Percentiles rank a stretch among this genome's conserved stretches.
Evolutionary conservation across 2,888 invertebrate species (phyloP).

Genomic region (Cheilosia scutellata): DNA sequence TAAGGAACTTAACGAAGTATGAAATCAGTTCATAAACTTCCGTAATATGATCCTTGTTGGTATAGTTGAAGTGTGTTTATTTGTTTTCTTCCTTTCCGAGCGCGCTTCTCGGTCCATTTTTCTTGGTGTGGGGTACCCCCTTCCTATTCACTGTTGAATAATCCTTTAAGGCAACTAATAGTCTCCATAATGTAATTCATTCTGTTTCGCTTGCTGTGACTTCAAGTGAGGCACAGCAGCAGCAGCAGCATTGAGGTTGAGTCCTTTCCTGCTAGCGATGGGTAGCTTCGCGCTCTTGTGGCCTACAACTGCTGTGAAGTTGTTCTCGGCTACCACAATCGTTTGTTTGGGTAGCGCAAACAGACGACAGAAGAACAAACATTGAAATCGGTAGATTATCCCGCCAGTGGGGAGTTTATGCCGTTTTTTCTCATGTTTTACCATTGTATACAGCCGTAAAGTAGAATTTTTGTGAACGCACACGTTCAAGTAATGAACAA

Average conservation of each 20-base stretch:
- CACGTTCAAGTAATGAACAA: slow-evolving; percentile 25
- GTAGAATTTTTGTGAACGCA: slow-evolving; percentile 16
- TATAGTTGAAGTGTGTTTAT: slow-evolving; percentile 56
- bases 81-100: slow-evolving; percentile 40
- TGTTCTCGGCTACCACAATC: slow-evolving; percentile 35
- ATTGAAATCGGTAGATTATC: slow-evolving; percentile 63
- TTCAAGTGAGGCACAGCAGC: slow-evolving; percentile 36
- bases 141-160: slow-evolving; percentile 47
- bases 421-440: slow-evolving; percentile 28
- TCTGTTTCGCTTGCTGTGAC: slow-evolving; percentile 51
- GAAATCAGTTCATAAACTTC: slow-evolving; percentile 75
- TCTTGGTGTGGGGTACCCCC: slow-evolving; percentile 1
- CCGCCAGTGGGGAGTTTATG: slow-evolving; percentile 33
- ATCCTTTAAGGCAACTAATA: slow-evolving; percentile 74
- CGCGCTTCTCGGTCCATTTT: slow-evolving; percentile 25
- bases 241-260: slow-evolving; percentile 4
- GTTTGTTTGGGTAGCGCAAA: slow-evolving; percentile 40
- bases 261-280: slow-evolving; percentile 32
- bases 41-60: slow-evolving; percentile 67
- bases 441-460: slow-evolving; percentile 28
- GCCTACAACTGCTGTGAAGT: slow-evolving; percentile 38
- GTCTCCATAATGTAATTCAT: slow-evolving; percentile 55
- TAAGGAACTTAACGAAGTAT: slow-evolving; percentile 74
- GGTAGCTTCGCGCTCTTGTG: slow-evolving; percentile 33
- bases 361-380: slow-evolving; percentile 62